Base-by-base conservation (phyloP, 2,113 vertebrate species). In the Scopus umbretta region DNA sequence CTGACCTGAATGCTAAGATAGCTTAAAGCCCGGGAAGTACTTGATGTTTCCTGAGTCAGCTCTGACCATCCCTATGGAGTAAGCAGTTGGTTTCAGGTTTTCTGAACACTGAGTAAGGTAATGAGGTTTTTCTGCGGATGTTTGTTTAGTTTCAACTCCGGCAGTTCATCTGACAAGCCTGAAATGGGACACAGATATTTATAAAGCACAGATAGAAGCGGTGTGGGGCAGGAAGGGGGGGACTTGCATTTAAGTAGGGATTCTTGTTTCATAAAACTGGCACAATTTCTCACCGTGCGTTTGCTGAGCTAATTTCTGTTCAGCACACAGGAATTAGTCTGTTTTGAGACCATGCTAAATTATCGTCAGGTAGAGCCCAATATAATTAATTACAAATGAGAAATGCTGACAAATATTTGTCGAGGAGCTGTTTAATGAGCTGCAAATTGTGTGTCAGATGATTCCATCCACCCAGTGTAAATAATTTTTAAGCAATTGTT, bases 401-500 rank as follows among this genome's bases (percentile, higher is more conserved):
- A 95, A 93, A 95, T 92, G 93, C 96, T 96, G 92, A 97, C 95
- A 97, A 94, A 95, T 96, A 93, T 96, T 95, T 97, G 81, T 94
- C 75, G 87, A 89, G 82, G 52, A 92, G 63, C 88, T 85, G 58
- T 91, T 97, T 91, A 83, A 94, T 95, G 92, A 91, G 91, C 91
- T 96, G 93, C 88, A 79, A 72, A 90, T 93, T 96, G 91, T 94
- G 68, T 96, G 73, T 95, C 72, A 67, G 92, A 93, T 91, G 80
- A 93, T 93, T 94, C 96, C 91, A 93, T 96, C 92, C 79, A 93
- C 82, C 73, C 83, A 90, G 91, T 94, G 93, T 95, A 93, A 96
- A 96, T 97, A 94, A 95, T 97, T 97, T 95, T 94, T 87, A 74
- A 95, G 92, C 91, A 86, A 72, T 97, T 95, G 97, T 93, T 97